Conservation (phyloP, 1,140 invertebrate species). For the Aphelenchoides besseyi region DNA sequence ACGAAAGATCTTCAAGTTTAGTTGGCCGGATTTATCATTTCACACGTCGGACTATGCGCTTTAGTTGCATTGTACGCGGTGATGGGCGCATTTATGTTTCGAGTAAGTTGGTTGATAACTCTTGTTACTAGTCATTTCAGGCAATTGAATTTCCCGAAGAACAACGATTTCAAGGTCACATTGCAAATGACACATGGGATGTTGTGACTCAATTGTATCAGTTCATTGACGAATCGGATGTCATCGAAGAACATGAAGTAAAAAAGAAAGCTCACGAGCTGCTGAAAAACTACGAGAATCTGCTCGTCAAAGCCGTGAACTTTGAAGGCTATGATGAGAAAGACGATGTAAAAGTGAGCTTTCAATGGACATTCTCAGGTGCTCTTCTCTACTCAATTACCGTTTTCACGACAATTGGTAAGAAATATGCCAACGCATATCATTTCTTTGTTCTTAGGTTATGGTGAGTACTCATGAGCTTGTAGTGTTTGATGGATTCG, state of each 20-base stretch:
- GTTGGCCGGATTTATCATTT: slow-evolving; percentile 67
- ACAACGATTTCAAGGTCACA: slow-evolving; percentile 65
- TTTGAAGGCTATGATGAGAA: slow-evolving; percentile 75
- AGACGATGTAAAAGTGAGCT: slow-evolving; percentile 66
- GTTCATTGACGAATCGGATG: slow-evolving; percentile 68
- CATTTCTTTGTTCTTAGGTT: too few species aligned
- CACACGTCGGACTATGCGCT: slow-evolving; percentile 83
- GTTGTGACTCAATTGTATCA: slow-evolving; percentile 49
- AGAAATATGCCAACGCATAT: too few species aligned
- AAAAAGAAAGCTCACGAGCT: slow-evolving; percentile 71
- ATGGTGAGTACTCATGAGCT: too few species aligned
- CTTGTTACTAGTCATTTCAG: slow-evolving; percentile 62
- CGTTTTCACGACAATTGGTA: slow-evolving; percentile 80
- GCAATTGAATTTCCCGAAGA: slow-evolving; percentile 69
- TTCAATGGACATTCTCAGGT: slow-evolving; percentile 74
- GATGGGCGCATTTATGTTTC: slow-evolving; percentile 86
- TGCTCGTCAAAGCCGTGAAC: slow-evolving; percentile 73
- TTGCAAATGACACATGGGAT: slow-evolving; percentile 59
- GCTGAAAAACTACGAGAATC: slow-evolving; percentile 74
- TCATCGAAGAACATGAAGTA: slow-evolving; percentile 75
- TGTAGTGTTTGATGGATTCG: too few species aligned
- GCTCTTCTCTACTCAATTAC: slow-evolving; percentile 77
- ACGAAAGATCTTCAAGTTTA: slow-evolving; percentile 42
- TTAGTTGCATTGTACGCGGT: slow-evolving; percentile 90
- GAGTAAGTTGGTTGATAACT: slow-evolving; percentile 67